Evolutionary conservation across 2,888 invertebrate genomes (phyloP), one percentile per base, ranked within the genome.

Genomic region (Ctenicera cuprea): DNA sequence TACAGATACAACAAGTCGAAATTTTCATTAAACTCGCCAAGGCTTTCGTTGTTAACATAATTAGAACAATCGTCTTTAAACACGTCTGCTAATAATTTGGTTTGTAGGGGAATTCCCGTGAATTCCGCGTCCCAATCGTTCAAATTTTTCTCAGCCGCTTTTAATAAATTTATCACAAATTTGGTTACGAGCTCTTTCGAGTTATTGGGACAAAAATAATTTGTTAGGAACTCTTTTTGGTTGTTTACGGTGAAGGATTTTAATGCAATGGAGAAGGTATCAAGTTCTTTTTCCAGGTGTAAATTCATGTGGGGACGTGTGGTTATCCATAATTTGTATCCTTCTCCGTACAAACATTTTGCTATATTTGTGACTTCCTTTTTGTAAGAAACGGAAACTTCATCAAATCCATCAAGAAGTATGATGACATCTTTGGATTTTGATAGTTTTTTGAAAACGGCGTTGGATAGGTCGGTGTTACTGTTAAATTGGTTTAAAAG

Each of bases 401-500:
- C 71, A 18, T 71, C 71, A 20, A 64, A 71, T 3, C 71, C 64
- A 33, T 71, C 71, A 1, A 63, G 20, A 7, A 71, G 18, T 11
- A 71, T 20, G 5, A 71, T 14, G 52, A 71, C 43, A 11, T 30
- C 22, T 20, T 52, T 71, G 4, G 1, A 11, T 11, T 33, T 16
- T 18, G 45, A 7, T 18, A 68, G 30, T 16, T 41, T 22, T 43
- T 26, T n/a, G 22, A 68, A 59, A n/a, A 68, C 37, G 0, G 7
- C 7, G 5, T 54, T 9, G n/a, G 14, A 8, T 2, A 48, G 48
- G 9, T 3, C 48, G 48, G 11, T 11, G 3, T 4, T 48, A 18
- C 11, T 11, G 2, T 48, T 11, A 26, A 20, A 16, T 5, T n/a
- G n/a, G n/a, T n/a, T n/a, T n/a, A n/a, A n/a, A n/a, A n/a, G n/a